Evolutionary conservation across 2,888 invertebrate genomes (phyloP).

Genomic region (Cephus rjabovi): DNA sequence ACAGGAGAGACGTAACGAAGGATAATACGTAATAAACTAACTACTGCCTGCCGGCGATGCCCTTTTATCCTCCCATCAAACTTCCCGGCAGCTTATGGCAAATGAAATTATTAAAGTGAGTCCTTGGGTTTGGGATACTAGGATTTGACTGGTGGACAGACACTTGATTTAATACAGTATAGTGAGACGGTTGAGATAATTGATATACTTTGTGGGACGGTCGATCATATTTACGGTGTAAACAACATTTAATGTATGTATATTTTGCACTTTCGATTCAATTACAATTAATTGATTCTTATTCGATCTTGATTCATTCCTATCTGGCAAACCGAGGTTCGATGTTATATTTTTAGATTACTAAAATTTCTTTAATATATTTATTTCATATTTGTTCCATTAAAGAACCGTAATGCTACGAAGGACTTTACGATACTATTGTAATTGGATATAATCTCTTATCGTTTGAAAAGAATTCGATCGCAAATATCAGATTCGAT

Average conservation of each 20-base stretch:
- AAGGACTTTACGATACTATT: neutral
- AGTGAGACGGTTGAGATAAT: neutral
- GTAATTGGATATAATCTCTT: neutral
- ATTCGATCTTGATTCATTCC: constrained; percentile 20
- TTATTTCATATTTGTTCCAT: neutral
- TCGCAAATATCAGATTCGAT: neutral
- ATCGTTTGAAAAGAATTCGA: neutral
- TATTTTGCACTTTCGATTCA: constrained; percentile 60
- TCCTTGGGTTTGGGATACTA: neutral
- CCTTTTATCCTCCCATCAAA: neutral
- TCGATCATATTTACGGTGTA: constrained; percentile 21
- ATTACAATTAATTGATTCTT: constrained; percentile 54
- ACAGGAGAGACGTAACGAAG: neutral
- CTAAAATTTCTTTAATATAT: neutral
- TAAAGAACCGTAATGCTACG: neutral
- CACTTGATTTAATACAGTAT: neutral
- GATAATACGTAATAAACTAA: neutral
- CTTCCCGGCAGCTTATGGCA: neutral
- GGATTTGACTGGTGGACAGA: neutral
- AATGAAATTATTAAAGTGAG: constrained; percentile 2
- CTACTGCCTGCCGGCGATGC: neutral
- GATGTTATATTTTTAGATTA: neutral
- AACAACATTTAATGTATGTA: constrained; percentile 58
- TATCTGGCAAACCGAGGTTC: neutral
- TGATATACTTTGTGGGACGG: neutral